Evolutionary conservation across 2,797 vertebrate genomes (phyloP).

Genomic region (Gallinago nigripennis): DNA sequence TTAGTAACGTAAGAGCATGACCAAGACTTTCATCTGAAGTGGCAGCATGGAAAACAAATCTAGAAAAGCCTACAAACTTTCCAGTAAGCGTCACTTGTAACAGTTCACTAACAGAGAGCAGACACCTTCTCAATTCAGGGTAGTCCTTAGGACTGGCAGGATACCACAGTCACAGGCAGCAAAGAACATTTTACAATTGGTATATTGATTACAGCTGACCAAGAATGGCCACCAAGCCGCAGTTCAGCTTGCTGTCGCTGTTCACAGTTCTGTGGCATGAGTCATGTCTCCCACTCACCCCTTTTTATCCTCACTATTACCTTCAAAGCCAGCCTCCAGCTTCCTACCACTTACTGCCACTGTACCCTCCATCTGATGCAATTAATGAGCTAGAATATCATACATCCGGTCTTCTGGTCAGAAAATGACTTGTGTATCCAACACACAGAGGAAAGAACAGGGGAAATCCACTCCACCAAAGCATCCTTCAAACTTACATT

Average conservation of each 20-base stretch:
- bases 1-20: background rate
- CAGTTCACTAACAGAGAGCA: background rate
- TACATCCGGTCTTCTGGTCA: background rate
- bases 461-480: background rate
- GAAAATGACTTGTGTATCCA: background rate
- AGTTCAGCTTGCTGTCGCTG: background rate
- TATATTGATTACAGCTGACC: background rate
- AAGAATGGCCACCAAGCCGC: background rate
- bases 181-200: background rate
- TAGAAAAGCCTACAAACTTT: background rate
- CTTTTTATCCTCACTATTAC: background rate
- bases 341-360: slow-evolving; percentile 41
- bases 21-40: background rate
- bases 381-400: background rate
- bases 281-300: slow-evolving; percentile 45
- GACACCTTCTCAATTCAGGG: background rate
- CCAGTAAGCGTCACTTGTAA: background rate
- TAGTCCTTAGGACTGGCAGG: background rate
- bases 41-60: background rate
- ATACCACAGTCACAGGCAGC: background rate
- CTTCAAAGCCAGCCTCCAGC: slow-evolving; percentile 55
- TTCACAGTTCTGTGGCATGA: background rate
- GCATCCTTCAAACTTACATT: background rate
- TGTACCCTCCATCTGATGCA: background rate
- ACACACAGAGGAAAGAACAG: background rate